Percentiles rank a stretch among this genome's conserved stretches.
These are phyloP conservation scores for Protonemura montana DNA, from an alignment of 2,888 invertebrate genomes.

Conservation along the genomic window DNA sequence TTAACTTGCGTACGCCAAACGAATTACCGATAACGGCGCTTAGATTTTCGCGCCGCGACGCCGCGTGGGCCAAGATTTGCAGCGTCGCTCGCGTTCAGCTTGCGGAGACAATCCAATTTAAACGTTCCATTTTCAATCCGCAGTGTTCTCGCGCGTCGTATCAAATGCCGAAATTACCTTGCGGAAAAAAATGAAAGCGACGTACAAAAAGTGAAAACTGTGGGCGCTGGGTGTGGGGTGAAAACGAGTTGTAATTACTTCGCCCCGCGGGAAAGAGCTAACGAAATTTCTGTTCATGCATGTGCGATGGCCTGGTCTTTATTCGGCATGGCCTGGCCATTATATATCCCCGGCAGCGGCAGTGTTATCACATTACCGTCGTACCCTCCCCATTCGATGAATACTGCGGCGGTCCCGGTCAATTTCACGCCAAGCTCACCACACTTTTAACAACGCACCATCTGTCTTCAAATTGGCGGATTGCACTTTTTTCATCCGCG, in stretches of 20 bases:
- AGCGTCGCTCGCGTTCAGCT: too few relatives aligned
- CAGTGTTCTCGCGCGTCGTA: neutral
- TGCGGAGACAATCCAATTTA: neutral
- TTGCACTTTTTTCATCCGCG: too few relatives aligned
- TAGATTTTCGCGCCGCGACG: neutral
- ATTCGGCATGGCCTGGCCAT: neutral
- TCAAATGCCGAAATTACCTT: neutral
- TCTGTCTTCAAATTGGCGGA: too few relatives aligned
- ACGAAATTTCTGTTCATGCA: neutral
- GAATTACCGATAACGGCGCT: neutral
- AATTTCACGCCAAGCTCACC: too few relatives aligned
- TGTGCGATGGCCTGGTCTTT: neutral
- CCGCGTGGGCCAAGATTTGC: neutral
- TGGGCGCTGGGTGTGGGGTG: neutral
- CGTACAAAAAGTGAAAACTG: neutral
- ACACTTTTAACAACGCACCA: too few relatives aligned
- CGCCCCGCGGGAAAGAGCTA: neutral
- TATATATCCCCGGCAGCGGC: too few relatives aligned
- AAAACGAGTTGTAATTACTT: neutral
- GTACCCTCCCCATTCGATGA: too few relatives aligned
- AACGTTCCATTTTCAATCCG: neutral
- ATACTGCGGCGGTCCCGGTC: too few relatives aligned
- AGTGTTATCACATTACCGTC: too few relatives aligned
- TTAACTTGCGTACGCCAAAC: neutral
- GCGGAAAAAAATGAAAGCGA: neutral